These are phyloP conservation scores for Rhyacichthys aspro DNA, from an alignment of 2,797 vertebrate species.

Conservation along the genomic window DNA sequence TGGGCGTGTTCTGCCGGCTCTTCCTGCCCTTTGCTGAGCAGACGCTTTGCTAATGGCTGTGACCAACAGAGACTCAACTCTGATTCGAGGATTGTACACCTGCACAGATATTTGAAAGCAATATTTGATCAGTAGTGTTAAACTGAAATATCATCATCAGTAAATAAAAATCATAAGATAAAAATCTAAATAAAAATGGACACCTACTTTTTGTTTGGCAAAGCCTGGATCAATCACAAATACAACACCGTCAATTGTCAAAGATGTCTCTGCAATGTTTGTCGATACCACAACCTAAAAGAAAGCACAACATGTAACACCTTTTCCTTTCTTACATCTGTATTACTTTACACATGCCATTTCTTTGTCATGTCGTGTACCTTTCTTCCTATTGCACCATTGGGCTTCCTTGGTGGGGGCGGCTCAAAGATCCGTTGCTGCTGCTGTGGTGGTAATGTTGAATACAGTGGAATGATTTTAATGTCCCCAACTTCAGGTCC, in stretches of 20 bases:
- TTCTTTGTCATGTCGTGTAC: constrained; percentile 61
- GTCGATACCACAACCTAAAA: constrained; percentile 96
- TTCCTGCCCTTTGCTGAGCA: constrained; percentile 90
- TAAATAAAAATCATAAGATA: not conserved
- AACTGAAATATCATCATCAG: not conserved
- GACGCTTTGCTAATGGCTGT: constrained; percentile 98
- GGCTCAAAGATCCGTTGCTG: constrained; percentile 98
- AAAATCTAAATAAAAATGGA: constrained; percentile 8
- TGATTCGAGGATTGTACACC: constrained; percentile 96
- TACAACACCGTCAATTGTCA: constrained; percentile 97
- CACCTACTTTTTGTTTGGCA: constrained; percentile 94
- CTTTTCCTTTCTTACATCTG: not conserved
- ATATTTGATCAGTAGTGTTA: too few species aligned
- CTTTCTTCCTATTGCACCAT: constrained; percentile 97
- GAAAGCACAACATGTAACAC: constrained; percentile 23
- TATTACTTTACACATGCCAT: not conserved
- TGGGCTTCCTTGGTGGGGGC: constrained; percentile 94
- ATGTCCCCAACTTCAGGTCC: constrained; percentile 98
- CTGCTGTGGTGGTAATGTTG: constrained; percentile 96
- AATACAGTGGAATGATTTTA: constrained; percentile 99
- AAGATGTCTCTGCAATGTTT: constrained; percentile 96
- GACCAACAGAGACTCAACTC: constrained; percentile 96
- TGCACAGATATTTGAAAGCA: constrained; percentile 40
- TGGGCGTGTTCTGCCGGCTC: constrained; percentile 88
- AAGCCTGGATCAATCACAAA: constrained; percentile 99